Percentiles rank a stretch among this genome's conserved stretches.
Conservation (phyloP, 2,113 vertebrate species). For the Microtus oregoni region DNA sequence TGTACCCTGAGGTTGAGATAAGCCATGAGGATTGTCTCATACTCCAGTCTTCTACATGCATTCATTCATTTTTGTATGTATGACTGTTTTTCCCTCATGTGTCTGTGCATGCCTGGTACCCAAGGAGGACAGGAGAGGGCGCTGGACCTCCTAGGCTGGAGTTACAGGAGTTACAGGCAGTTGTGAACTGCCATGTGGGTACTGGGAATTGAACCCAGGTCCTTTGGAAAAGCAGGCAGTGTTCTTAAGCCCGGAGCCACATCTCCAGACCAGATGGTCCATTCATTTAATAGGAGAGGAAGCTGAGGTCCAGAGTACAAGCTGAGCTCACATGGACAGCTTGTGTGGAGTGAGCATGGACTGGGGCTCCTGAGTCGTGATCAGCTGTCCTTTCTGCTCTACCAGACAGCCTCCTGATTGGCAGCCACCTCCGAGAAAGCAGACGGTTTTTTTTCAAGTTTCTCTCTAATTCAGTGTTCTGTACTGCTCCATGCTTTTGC, state of each 20-base stretch:
- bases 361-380: background rate
- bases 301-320: background rate
- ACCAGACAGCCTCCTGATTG: background rate
- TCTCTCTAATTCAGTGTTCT: background rate
- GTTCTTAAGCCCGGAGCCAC: background rate
- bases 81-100: background rate
- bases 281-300: background rate
- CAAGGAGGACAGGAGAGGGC: background rate
- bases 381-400: background rate
- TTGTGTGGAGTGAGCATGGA: fast-evolving
- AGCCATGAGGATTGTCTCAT: background rate
- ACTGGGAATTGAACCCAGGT: background rate
- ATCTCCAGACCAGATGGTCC: background rate
- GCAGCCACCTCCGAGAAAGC: background rate
- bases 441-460: background rate
- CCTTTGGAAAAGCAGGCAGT: background rate
- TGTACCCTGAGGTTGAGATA: slow-evolving; percentile 1
- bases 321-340: background rate
- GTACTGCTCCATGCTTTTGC: no score
- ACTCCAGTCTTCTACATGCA: background rate
- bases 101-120: background rate
- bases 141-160: background rate
- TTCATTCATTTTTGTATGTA: background rate
- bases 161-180: background rate
- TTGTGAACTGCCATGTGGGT: background rate